Evolutionary conservation across 2,888 invertebrate genomes (phyloP).

Genomic region (Drosophila tripunctata): DNA sequence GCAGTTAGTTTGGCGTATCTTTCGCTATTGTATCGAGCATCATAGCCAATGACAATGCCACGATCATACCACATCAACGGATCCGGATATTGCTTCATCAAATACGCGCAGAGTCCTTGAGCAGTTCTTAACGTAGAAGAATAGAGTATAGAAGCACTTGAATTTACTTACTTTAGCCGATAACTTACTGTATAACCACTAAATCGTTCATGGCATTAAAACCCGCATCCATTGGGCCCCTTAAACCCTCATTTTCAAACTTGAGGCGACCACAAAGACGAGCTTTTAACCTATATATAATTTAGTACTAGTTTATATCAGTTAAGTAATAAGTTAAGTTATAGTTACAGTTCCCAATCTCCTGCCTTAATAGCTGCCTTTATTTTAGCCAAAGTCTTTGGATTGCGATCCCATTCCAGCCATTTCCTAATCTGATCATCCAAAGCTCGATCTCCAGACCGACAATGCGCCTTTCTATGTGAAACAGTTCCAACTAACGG

Average conservation of each 20-base stretch:
- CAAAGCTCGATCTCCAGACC: conserved; percentile 84
- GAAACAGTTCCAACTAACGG: background rate
- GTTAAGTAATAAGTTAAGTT: no score
- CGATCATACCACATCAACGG: conserved; percentile 85
- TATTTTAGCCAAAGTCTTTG: conserved; percentile 88
- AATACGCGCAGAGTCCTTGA: conserved; percentile 93
- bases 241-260: conserved; percentile 54
- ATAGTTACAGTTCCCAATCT: no score
- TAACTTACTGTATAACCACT: conserved; percentile 86
- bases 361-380: conserved; percentile 86
- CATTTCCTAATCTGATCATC: conserved; percentile 90
- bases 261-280: background rate
- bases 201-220: conserved; percentile 98
- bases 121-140: conserved; percentile 86
- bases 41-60: conserved; percentile 95
- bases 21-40: conserved; percentile 95
- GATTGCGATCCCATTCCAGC: conserved; percentile 91
- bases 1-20: conserved; percentile 92
- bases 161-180: no score
- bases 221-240: conserved; percentile 96
- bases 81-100: conserved; percentile 87
- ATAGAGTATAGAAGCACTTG: no score
- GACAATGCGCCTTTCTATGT: conserved; percentile 1
- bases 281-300: background rate
- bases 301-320: no score